Percentiles rank a stretch among this genome's conserved stretches.
Evolutionary conservation across 2,113 vertebrate species (phyloP).

Genomic region (Heptranchias perlo): DNA sequence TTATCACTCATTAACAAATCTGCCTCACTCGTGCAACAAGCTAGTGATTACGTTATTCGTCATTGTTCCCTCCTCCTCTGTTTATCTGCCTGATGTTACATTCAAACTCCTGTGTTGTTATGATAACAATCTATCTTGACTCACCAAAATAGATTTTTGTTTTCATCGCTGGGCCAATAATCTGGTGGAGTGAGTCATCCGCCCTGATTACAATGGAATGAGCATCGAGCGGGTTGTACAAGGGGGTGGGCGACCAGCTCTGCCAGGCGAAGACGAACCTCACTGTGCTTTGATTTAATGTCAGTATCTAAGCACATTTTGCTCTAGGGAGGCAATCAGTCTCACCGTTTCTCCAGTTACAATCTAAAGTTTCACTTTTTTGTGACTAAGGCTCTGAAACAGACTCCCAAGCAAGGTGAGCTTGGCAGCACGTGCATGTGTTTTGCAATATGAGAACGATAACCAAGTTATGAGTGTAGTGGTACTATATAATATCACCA

Average conservation of each 20-base stretch:
- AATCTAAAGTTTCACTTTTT: not conserved
- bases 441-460: too few species aligned
- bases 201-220: not conserved
- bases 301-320: not conserved
- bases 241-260: too few species aligned
- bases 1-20: not conserved
- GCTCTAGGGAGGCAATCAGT: not conserved
- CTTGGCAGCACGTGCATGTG: too few species aligned
- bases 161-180: not conserved
- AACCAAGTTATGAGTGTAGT: too few species aligned
- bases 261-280: too few species aligned
- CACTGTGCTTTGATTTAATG: not conserved
- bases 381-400: too few species aligned
- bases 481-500: too few species aligned
- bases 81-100: not conserved
- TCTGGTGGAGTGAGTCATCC: not conserved
- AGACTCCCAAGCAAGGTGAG: too few species aligned
- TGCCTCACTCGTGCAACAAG: not conserved
- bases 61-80: not conserved
- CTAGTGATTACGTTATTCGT: not conserved
- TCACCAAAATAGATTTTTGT: not conserved
- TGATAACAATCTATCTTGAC: not conserved
- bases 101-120: not conserved
- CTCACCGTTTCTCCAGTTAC: not conserved
- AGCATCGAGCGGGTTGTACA: too few species aligned